Conservation (phyloP, 2,797 vertebrate genomes). For the Decapterus maruadsi region DNA sequence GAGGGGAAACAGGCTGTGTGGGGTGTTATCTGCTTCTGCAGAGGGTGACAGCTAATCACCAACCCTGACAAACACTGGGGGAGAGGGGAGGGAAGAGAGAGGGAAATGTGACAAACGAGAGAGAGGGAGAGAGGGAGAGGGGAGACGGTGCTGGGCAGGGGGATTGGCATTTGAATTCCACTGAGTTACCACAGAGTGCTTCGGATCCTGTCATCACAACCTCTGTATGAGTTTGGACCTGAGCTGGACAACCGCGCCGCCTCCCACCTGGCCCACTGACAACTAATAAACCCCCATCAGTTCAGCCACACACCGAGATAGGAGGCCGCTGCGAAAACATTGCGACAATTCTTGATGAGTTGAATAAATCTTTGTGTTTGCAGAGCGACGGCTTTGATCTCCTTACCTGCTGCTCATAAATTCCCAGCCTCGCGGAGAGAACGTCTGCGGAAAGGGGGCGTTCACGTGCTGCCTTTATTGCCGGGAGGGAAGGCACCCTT, state of each 20-base stretch:
- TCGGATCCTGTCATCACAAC: constrained; percentile 78
- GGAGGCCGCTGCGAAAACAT: constrained; percentile 65
- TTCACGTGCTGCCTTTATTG: constrained; percentile 57
- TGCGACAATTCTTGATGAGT: constrained; percentile 69
- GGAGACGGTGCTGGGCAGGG: constrained; percentile 70
- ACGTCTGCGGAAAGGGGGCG: constrained; percentile 42
- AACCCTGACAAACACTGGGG: constrained; percentile 84
- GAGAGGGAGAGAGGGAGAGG: constrained; percentile 3
- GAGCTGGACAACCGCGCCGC: constrained; percentile 65
- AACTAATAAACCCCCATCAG: constrained; percentile 75
- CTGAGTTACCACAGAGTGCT: constrained; percentile 74
- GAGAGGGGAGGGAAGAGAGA: constrained; percentile 58
- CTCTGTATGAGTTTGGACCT: constrained; percentile 74
- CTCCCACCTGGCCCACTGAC: constrained; percentile 69
- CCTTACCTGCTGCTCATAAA: constrained; percentile 67
- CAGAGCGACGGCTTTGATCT: constrained; percentile 75
- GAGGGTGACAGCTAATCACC: constrained; percentile 88
- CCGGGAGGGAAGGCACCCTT: constrained; percentile 34
- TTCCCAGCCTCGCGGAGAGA: constrained; percentile 60
- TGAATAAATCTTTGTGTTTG: constrained; percentile 79
- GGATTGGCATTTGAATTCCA: constrained; percentile 83
- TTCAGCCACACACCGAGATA: constrained; percentile 64
- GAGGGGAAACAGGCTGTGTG: constrained; percentile 82
- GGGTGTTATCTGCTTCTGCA: constrained; percentile 86
- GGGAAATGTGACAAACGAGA: constrained; percentile 64